Evolutionary conservation across 2,113 vertebrate species (phyloP), one percentile per base, ranked within the genome.

Genomic region (Ondatra zibethicus): DNA sequence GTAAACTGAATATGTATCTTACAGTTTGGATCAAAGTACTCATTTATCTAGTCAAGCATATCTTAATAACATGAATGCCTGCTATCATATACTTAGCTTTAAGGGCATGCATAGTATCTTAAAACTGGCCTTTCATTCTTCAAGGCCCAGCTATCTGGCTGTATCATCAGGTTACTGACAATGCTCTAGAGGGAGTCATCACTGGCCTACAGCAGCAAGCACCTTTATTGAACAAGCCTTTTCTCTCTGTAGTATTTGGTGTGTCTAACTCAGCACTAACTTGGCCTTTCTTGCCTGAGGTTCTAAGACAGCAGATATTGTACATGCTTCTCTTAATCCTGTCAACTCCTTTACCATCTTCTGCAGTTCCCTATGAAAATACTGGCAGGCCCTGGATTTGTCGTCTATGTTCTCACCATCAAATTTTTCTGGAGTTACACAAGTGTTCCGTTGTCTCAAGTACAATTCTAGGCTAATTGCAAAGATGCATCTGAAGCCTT

Each of bases 1-100:
- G 89, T 55, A 94, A 93, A 95, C 76, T 92, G 88, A 96, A 19
- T 85, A 33, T 76, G 9, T 82, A n/a, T 65, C 68, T 89, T 94
- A 95, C 68, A 95, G 92, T 19, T 61, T 85, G 77, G 66, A 65
- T 96, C 63, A 95, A 89, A 93, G 47, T 52, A 88, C 91, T 92
- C 89, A 88, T 88, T 95, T 95, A 87, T 25, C 82, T 87, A 87
- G 93, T 96, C 55, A 93, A 91, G 23, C 82, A 65, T 65, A 68
- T 80, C 70, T 94, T 94, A 94, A 89, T 81, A 86, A 75, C 25
- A 78, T 21, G 63, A 92, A 86, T 65, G 27, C 27, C 75, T 72
- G 11, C 73, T 63, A 84, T 88, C 12, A 45, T 12, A 50, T 0
- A 84, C 72, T 89, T 91, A 87, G 58, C 33, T 92, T 81, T 81